phyloP scores from a whole-genome alignment of 2,797 vertebrate genomes.

The Pelochelys cantorii region DNA sequence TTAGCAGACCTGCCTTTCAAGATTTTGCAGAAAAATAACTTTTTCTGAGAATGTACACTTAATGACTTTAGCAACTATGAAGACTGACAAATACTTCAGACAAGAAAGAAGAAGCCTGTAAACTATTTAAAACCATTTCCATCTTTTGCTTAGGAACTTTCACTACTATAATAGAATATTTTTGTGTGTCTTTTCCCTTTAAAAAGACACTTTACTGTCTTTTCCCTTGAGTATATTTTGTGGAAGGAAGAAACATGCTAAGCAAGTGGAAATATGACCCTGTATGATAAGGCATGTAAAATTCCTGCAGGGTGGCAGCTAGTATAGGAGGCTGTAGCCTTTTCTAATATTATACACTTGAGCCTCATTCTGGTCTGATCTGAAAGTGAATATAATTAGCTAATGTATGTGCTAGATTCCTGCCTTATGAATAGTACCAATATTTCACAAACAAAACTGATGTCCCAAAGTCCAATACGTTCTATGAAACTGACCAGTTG shows the following conservation, averaged over 20 bases:
- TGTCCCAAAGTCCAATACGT: background rate
- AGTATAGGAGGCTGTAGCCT: background rate
- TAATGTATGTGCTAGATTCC: background rate
- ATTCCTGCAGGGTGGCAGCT: background rate
- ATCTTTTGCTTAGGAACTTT: background rate
- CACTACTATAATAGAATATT: background rate
- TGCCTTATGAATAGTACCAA: background rate
- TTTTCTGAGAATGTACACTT: conserved; percentile 50
- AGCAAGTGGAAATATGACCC: background rate
- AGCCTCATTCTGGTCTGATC: conserved; percentile 4
- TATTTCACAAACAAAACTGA: background rate
- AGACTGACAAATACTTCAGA: conserved; percentile 51
- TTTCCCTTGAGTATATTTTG: background rate
- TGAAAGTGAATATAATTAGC: background rate
- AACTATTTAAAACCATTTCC: background rate
- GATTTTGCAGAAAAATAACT: conserved; percentile 68
- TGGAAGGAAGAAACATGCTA: background rate
- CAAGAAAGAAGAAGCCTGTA: conserved; percentile 38
- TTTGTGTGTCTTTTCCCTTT: background rate
- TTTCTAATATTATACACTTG: background rate
- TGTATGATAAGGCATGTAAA: background rate
- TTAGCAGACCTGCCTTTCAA: conserved; percentile 62
- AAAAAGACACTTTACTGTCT: background rate
- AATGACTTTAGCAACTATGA: conserved; percentile 46
- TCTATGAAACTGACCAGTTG: background rate